Evolutionary conservation across 1,140 invertebrate species (phyloP), one percentile per base, ranked within the genome.

Genomic region (Octopus bimaculoides): DNA sequence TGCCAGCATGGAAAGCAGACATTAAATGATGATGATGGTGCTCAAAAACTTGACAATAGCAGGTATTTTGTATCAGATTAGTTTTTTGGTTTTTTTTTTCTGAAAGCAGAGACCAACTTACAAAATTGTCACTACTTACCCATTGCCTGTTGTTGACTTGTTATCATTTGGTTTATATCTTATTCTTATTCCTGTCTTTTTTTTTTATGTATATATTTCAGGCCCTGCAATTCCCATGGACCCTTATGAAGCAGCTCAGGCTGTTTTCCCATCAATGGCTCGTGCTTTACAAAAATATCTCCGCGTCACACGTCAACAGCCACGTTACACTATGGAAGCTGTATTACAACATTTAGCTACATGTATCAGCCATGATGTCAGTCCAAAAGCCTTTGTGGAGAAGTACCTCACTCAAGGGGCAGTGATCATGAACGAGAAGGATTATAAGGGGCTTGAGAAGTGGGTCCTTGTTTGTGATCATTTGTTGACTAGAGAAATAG

Each of bases 251-350:
- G 97, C 97, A 17, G 97, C 98, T 0, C 96, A 98, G 87, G 96
- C 97, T 0, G 96, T 99, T 26, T 99, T 99, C 88, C 97, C 97
- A 6, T 97, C 96, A 0, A 94, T 99, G 92, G 96, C 97, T 0
- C 92, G 97, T 77, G 95, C 97, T 4, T 91, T 99, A 77, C 97
- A 99, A 90, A 99, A 99, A 90, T 99, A 97, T 90, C 91, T 99
- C 71, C 92, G 97, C 52, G 94, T 98, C 2, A 99, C 97, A 0
- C 90, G 97, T 2, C 97, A 99, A 87, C 97, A 99, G 87, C 97
- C 97, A 0, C 92, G 96, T 77, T 97, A 99, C 89, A 95, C 96
- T 0, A 96, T 97, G 81, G 97, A 99, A 86, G 94, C 95, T 12
- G 97, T 99, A 82, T 89, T 95, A 54, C 89, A 91, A 78, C 96